phyloP scores from a whole-genome alignment of 2,888 invertebrate species.

The Nymphalis urticae region DNA sequence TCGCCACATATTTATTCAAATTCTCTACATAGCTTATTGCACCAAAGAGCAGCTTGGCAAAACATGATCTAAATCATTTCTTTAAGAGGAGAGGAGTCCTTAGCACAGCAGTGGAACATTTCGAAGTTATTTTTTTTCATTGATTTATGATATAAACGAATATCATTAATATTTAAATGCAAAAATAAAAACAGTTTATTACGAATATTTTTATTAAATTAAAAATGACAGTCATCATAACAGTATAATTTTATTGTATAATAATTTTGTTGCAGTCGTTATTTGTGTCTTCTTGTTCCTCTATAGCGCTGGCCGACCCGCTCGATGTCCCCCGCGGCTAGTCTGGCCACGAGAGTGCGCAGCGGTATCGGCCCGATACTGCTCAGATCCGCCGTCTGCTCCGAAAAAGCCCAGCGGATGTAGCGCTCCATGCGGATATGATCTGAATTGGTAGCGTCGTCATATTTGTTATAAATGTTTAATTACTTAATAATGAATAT shows the following conservation, averaged over 20 bases:
- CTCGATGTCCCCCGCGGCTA: conserved; percentile 72
- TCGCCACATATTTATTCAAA: too few species aligned
- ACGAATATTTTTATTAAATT: too few species aligned
- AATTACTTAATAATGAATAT: not conserved
- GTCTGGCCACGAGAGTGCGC: conserved; percentile 56
- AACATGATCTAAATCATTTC: too few species aligned
- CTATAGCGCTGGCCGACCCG: conserved; percentile 64
- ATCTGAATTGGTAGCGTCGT: conserved; percentile 48
- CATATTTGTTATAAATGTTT: not conserved
- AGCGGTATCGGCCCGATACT: conserved; percentile 57
- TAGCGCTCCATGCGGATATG: conserved; percentile 75
- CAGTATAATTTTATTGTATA: not conserved
- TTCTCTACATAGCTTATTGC: too few species aligned
- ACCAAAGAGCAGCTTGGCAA: too few species aligned
- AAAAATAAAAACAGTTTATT: too few species aligned
- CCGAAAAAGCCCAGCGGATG: conserved; percentile 73
- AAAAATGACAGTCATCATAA: too few species aligned
- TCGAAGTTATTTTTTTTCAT: too few species aligned
- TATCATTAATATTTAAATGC: too few species aligned
- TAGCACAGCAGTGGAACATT: too few species aligned
- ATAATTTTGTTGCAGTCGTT: not conserved
- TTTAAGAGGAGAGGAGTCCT: too few species aligned
- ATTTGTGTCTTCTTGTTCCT: conserved; percentile 40
- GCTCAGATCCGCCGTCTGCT: conserved; percentile 50
- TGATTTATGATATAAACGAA: too few species aligned